Evolutionary conservation across 2,113 vertebrate genomes (phyloP).

Genomic region (Charadrius vociferus): DNA sequence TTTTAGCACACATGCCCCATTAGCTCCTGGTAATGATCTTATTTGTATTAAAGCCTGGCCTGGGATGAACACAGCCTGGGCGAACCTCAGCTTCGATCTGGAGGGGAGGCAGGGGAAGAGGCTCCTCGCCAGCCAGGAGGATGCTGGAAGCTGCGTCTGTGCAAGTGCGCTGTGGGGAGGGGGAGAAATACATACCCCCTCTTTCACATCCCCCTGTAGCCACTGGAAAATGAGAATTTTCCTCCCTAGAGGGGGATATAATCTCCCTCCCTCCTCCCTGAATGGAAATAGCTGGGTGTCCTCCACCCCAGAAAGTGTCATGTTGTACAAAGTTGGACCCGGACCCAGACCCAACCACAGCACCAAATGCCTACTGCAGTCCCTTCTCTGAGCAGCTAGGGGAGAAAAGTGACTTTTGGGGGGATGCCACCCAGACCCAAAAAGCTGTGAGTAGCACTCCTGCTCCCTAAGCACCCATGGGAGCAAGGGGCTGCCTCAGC

Average conservation of each 20-base stretch:
- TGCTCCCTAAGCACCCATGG: not conserved
- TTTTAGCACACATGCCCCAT: not conserved
- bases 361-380: not conserved
- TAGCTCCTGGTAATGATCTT: not conserved
- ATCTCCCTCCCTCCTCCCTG: not conserved
- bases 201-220: not conserved
- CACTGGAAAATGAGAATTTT: not conserved
- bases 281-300: not conserved
- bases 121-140: fast-evolving
- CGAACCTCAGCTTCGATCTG: not conserved
- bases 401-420: not conserved
- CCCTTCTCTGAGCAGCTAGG: not conserved
- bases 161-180: not conserved
- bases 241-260: not conserved
- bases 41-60: not conserved
- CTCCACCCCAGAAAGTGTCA: not conserved
- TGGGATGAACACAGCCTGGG: not conserved
- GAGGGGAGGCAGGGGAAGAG: not conserved
- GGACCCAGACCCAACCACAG: fast-evolving
- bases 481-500: not conserved
- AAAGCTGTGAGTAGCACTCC: not conserved
- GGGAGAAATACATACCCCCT: not conserved
- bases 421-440: not conserved
- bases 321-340: not conserved
- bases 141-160: not conserved